Percentiles rank a stretch among this genome's conserved stretches.
phyloP scores from a whole-genome alignment of 2,888 invertebrate genomes.

The Tolmerus cingulatus region DNA sequence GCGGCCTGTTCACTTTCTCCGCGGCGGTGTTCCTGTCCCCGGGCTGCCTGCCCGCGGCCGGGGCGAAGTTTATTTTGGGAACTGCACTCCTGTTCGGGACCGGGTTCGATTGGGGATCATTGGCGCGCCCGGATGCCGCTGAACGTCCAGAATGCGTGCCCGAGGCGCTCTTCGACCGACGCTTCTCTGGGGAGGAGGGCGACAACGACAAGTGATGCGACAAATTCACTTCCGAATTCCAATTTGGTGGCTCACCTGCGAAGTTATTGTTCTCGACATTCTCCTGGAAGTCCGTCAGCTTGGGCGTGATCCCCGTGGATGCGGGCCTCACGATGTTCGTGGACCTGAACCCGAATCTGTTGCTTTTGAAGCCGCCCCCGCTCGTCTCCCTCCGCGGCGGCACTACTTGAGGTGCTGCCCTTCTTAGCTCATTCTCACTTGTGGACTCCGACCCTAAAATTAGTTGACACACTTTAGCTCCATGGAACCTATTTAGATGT shows the following conservation, averaged over 20 bases:
- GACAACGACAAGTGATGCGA: background rate
- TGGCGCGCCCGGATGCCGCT: conserved; percentile 55
- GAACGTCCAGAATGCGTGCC: conserved; percentile 57
- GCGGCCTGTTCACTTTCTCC: conserved; percentile 51
- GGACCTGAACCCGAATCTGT: conserved; percentile 81
- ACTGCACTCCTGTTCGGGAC: conserved; percentile 49
- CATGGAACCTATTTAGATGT: background rate
- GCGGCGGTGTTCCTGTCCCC: conserved; percentile 44
- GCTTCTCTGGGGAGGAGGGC: conserved; percentile 54
- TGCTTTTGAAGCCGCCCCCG: conserved; percentile 64
- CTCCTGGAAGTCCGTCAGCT: conserved; percentile 70
- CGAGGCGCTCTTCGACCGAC: conserved; percentile 63
- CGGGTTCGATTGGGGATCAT: conserved; percentile 53
- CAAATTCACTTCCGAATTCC: conserved; percentile 33
- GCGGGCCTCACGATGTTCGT: conserved; percentile 62
- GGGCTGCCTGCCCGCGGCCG: conserved; percentile 47
- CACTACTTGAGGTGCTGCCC: conserved; percentile 17
- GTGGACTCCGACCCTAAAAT: conserved; percentile 57
- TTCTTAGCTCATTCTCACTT: conserved; percentile 44
- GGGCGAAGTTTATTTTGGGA: conserved; percentile 58
- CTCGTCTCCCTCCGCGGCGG: background rate
- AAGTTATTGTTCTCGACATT: conserved; percentile 66
- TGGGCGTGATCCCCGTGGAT: conserved; percentile 71
- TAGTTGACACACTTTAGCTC: conserved; percentile 36
- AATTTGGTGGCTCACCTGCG: conserved; percentile 58